These are phyloP conservation scores for Rattus rattus DNA, from an alignment of 2,113 vertebrate genomes.

Conservation along the genomic window DNA sequence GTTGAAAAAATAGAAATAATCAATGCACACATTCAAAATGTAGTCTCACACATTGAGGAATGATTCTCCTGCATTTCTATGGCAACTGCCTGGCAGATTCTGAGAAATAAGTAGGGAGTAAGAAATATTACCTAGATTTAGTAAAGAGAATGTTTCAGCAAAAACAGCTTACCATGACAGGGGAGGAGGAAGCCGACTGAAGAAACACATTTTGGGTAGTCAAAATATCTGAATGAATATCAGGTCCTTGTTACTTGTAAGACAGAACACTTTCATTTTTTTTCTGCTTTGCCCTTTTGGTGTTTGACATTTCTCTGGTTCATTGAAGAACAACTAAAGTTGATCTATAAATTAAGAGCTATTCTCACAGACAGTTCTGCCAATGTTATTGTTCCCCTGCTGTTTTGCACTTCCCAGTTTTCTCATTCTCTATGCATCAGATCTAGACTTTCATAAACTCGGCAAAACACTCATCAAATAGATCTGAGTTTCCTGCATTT, in stretches of 20 bases:
- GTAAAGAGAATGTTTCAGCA: neutral
- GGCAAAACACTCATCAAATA: neutral
- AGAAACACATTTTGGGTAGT: neutral
- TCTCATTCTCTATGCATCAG: neutral
- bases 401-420: neutral
- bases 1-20: slow-evolving; percentile 77
- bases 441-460: neutral
- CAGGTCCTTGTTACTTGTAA: neutral
- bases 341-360: neutral
- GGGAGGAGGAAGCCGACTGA: neutral
- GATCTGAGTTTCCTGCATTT: neutral
- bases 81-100: slow-evolving; percentile 38
- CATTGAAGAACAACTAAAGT: neutral
- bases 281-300: neutral
- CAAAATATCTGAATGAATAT: slow-evolving; percentile 36
- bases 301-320: neutral
- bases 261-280: neutral
- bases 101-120: slow-evolving; percentile 46
- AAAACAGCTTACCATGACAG: neutral
- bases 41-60: slow-evolving; percentile 73
- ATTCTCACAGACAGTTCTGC: neutral
- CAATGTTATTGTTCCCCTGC: neutral
- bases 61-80: slow-evolving; percentile 44
- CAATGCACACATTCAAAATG: slow-evolving; percentile 67
- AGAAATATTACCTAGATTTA: slow-evolving; percentile 50